phyloP scores from a whole-genome alignment of 1,140 invertebrate genomes.

The Ostrea edulis region DNA sequence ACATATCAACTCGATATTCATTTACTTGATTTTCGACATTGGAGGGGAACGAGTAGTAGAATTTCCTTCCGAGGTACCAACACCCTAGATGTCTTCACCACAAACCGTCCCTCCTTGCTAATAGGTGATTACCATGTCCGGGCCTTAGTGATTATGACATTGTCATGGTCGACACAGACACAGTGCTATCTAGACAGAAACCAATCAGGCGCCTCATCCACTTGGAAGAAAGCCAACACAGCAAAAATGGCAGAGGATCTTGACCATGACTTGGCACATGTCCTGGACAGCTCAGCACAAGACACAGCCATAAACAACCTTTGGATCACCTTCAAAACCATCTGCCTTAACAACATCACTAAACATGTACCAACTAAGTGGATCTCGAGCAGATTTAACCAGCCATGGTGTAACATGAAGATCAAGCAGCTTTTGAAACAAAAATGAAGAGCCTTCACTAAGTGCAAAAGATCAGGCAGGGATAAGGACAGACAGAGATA shows the following conservation, averaged over 20 bases:
- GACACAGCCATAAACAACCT: background rate
- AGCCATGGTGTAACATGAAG: slow-evolving; percentile 29
- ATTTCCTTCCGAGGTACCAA: slow-evolving; percentile 10
- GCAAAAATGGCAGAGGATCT: background rate
- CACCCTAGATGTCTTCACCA: slow-evolving; percentile 10
- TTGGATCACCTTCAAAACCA: slow-evolving; percentile 34
- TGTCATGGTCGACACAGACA: background rate
- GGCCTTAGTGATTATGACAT: slow-evolving; percentile 43
- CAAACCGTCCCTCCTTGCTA: slow-evolving; percentile 18
- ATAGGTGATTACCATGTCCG: background rate
- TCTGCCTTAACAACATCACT: background rate
- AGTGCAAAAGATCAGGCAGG: background rate
- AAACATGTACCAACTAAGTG: slow-evolving; percentile 45
- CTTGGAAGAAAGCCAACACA: slow-evolving; percentile 43
- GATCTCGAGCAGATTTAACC: slow-evolving; percentile 25
- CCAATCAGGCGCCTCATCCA: slow-evolving; percentile 26
- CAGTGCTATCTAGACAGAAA: background rate
- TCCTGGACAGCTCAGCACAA: background rate
- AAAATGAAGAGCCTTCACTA: background rate
- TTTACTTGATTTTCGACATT: background rate
- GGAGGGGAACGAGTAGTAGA: background rate
- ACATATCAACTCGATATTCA: background rate
- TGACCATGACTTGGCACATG: too few species aligned
- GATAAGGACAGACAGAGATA: background rate
- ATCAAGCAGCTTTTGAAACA: background rate